phyloP scores from a whole-genome alignment of 2,888 invertebrate species.

The Ariolimax columbianus region DNA sequence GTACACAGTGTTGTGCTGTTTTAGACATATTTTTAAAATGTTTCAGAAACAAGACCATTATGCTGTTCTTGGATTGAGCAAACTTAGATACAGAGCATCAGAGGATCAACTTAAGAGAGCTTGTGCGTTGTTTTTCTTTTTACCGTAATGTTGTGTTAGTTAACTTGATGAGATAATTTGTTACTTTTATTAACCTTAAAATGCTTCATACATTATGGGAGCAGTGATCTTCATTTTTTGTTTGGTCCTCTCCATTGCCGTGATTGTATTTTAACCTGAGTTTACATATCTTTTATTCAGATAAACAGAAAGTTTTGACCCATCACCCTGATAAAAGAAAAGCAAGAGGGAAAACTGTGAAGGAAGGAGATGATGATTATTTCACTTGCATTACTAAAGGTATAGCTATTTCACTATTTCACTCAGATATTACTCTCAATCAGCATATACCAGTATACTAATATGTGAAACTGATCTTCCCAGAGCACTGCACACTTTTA shows the following conservation, averaged over 20 bases:
- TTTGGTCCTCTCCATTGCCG: neutral
- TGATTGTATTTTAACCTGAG: neutral
- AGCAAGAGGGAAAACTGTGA: slow-evolving; percentile 89
- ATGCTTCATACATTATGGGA: too few species aligned
- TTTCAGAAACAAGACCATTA: slow-evolving; percentile 94
- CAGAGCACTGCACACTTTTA: too few species aligned
- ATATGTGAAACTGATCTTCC: too few species aligned
- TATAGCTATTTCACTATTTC: slow-evolving; percentile 53
- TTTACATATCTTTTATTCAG: slow-evolving; percentile 75
- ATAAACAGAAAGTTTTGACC: slow-evolving; percentile 89
- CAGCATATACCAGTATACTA: too few species aligned
- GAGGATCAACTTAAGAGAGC: slow-evolving; percentile 96
- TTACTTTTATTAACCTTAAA: neutral
- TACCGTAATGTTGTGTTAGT: neutral
- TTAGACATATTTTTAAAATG: neutral
- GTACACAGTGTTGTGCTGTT: too few species aligned
- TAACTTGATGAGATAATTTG: neutral
- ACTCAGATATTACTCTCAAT: too few species aligned
- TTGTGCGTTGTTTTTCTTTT: slow-evolving; percentile 83
- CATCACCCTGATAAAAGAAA: slow-evolving; percentile 98
- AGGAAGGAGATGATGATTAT: slow-evolving; percentile 91
- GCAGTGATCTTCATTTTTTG: too few species aligned
- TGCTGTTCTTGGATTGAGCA: slow-evolving; percentile 92
- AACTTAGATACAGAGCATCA: slow-evolving; percentile 89
- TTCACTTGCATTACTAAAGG: slow-evolving; percentile 97